Base-by-base conservation (phyloP, 2,113 vertebrate genomes). In the Trematocara stigmaticum region DNA sequence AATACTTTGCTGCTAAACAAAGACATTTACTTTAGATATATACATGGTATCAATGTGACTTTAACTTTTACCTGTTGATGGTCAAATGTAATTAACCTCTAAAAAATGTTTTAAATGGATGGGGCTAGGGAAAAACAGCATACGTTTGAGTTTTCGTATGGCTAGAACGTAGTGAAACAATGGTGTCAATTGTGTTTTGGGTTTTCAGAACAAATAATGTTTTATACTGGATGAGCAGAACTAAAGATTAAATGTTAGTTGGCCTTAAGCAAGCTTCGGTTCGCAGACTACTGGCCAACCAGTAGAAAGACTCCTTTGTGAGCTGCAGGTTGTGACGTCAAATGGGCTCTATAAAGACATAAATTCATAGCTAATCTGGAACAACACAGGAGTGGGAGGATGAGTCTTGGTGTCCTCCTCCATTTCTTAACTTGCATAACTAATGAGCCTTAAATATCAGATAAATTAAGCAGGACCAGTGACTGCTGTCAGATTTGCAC, bases 201-300 rank as follows among this genome's bases (percentile, higher is more conserved):
- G 78, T 91, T 84, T 95, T 96, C 92, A 95, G 97, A 98, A 98
- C 98, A 98, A 97, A 95, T 95, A 96, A 97, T 97, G 97, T 97
- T 98, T 96, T 97, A 93, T 97, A 96, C 95, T 84, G 96, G 96
- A 96, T 15, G 95, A 97, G 97, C 97, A 98, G 97, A 99, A 99
- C 97, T 96, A 99, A 99, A 98, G 97, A 97, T 98, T 97, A 99
- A 98, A 98, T 96, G 96, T 92, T 91, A 96, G 91, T 95, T 96
- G 89, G 98, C 98, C 98, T 96, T 96, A 96, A 98, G 98, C 97
- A 57, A 97, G 96, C 96, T 97, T 96, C 93, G 95, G 95, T 97
- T 97, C 95, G 96, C 95, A 97, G 97, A 98, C 97, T 96, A 95
- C 97, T 96, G 97, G 95, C 94, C 92, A 96, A 94, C 95, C 92